Evolutionary conservation across 1,140 invertebrate genomes (phyloP), one percentile per base, ranked within the genome.

Genomic region (Rhizoglyphus robini): DNA sequence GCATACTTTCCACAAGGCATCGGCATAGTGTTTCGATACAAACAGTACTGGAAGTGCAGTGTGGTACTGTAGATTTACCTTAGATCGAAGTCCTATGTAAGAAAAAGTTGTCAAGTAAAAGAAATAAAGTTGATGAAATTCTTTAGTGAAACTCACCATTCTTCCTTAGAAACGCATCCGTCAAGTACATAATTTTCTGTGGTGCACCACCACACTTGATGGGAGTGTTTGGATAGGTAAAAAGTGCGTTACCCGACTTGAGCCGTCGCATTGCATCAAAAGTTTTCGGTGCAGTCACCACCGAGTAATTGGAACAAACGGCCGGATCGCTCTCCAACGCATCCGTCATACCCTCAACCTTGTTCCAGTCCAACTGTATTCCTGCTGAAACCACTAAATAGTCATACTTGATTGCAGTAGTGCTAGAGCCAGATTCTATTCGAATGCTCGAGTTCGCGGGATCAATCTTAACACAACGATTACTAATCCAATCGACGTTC

Each of bases 161-260:
- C n/a, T n/a, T n/a, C n/a, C 82, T 79, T 68, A 93, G 84, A 73
- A 86, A 88, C 65, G 92, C 82, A 63, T 97, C 95, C 0, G 89
- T 79, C 18, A 99, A 80, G 74, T 97, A 98, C 68, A 84, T 84
- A 65, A 96, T 93, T 79, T 99, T 99, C 77, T 97, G 94, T 5
- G 95, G 93, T 3, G 96, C 96, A 3, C 96, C 96, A 1, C 93
- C 88, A 80, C 96, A 99, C 79, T 99, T 99, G 36, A 98, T 86
- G 0, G 88, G 85, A 1, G 86, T 84, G 72, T 86, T 84, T 5
- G 95, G 95, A 76, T 86, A 94, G 0, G 93, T 97, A 73, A 97
- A 99, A 65, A 97, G 79, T 0, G 87, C 90, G 74, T 88, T 88
- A 29, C 61, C 61, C 1, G 95, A 94, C 64, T 83, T 76, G 48